Evolutionary conservation across 2,888 invertebrate genomes (phyloP).

Genomic region (Clitarchus hookeri): DNA sequence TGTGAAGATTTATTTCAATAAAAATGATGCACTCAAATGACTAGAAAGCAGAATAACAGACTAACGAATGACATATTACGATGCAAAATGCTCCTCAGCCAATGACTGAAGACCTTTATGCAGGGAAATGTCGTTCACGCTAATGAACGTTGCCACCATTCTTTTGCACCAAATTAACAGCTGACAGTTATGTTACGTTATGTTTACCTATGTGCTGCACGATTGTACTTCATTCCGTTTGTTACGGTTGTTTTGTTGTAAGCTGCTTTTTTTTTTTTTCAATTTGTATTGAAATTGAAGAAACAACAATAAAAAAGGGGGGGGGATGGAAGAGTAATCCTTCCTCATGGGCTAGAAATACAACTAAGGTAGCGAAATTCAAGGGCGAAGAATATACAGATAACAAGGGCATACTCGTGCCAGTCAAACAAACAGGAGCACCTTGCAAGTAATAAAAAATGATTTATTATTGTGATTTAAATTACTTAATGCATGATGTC

Average conservation of each 20-base stretch:
- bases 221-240: neutral
- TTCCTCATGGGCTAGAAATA: neutral
- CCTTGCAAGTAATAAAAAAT: neutral
- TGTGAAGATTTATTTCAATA: too few relatives aligned
- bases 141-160: neutral
- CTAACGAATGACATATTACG: too few relatives aligned
- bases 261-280: neutral
- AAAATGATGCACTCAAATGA: too few relatives aligned
- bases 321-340: too few relatives aligned
- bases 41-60: too few relatives aligned
- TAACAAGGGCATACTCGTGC: neutral
- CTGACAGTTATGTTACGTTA: neutral
- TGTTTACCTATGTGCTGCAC: neutral
- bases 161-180: neutral
- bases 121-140: neutral
- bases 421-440: slow-evolving; percentile 4
- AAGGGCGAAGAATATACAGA: neutral
- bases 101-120: neutral
- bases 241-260: neutral
- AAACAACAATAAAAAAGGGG: neutral
- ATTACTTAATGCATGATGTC: neutral
- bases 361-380: neutral
- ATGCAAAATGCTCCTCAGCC: too few relatives aligned
- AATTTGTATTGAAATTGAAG: neutral
- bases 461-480: neutral